phyloP scores from a whole-genome alignment of 2,888 invertebrate genomes.

The Gandaritis pyraliata region DNA sequence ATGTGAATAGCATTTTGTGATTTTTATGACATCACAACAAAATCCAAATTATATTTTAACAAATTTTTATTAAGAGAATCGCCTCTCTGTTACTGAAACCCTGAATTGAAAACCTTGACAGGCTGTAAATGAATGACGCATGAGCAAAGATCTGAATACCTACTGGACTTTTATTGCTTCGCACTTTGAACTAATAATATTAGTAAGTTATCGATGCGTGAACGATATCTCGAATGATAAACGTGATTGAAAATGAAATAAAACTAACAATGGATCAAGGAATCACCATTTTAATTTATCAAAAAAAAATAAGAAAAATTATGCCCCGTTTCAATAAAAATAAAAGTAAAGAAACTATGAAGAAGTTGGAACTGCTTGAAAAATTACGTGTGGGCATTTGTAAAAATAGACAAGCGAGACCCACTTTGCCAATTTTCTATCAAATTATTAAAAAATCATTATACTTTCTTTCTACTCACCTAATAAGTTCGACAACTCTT shows the following conservation, averaged over 20 bases:
- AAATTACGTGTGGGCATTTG: slow-evolving; percentile 7
- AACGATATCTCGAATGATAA: background rate
- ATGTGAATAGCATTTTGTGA: too few relatives aligned
- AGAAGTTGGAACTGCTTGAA: background rate
- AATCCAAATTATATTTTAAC: too few relatives aligned
- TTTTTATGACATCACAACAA: too few relatives aligned
- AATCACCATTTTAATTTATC: too few relatives aligned
- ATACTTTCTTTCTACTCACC: slow-evolving; percentile 44
- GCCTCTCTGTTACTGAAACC: slow-evolving; percentile 12
- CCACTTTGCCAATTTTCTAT: slow-evolving; percentile 54
- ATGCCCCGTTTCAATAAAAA: too few relatives aligned
- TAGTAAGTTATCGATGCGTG: slow-evolving; percentile 14
- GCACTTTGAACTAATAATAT: slow-evolving; percentile 26
- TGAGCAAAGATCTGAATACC: slow-evolving; percentile 13
- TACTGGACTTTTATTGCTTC: slow-evolving; percentile 26
- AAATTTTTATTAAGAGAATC: too few relatives aligned
- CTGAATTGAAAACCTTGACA: slow-evolving; percentile 32
- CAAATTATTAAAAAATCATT: slow-evolving; percentile 51
- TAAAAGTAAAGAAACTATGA: background rate
- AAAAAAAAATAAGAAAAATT: too few relatives aligned
- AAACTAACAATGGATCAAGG: too few relatives aligned
- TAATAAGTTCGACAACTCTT: slow-evolving; percentile 34
- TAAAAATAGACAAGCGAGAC: slow-evolving; percentile 42
- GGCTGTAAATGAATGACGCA: slow-evolving; percentile 36
- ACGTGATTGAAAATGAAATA: slow-evolving; percentile 1